Percentiles rank a stretch among this genome's conserved stretches.
Conservation (phyloP, 2,113 vertebrate genomes). For the Panurus biarmicus region DNA sequence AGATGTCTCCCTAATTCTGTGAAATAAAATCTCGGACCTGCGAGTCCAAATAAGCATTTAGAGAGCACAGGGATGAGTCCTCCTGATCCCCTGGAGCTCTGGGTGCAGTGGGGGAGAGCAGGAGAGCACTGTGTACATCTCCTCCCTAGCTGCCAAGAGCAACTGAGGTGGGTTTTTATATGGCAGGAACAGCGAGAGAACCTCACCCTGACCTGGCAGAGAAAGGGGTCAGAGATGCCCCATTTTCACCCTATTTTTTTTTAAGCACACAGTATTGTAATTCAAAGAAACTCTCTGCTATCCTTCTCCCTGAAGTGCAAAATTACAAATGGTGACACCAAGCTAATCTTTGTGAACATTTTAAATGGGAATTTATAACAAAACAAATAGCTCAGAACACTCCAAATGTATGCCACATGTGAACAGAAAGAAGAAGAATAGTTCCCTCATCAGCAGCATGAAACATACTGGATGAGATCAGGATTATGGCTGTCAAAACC, state of each 20-base stretch:
- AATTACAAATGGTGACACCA: background rate
- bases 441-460: background rate
- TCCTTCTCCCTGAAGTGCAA: background rate
- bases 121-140: background rate
- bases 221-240: background rate
- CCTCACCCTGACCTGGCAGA: background rate
- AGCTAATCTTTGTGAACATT: background rate
- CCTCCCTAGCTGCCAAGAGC: background rate
- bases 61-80: background rate
- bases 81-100: background rate
- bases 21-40: background rate
- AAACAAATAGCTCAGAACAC: background rate
- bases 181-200: background rate
- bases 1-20: background rate
- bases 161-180: background rate
- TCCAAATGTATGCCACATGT: background rate
- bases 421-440: background rate
- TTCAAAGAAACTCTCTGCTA: background rate
- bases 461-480: background rate
- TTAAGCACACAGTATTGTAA: background rate
- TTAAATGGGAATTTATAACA: background rate
- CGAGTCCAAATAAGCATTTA: background rate
- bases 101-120: background rate
- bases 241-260: background rate
- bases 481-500: constrained; percentile 10